Conservation (phyloP, 2,888 invertebrate species). For the Drosophila nr. perissopoda region DNA sequence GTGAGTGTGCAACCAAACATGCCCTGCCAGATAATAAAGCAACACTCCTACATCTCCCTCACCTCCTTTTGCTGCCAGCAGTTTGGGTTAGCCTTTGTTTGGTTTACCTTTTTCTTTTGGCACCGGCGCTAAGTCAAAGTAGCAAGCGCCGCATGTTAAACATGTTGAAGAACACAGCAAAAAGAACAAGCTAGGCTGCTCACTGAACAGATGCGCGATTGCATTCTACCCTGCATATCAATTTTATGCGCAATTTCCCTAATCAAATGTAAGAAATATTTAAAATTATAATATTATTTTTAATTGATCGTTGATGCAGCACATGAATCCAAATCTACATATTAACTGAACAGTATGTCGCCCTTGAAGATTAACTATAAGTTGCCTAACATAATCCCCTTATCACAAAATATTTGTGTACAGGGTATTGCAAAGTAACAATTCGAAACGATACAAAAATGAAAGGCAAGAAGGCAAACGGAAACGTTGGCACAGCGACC, state of each 20-base stretch:
- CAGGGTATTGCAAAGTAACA: constrained; percentile 50
- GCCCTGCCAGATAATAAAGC: constrained; percentile 43
- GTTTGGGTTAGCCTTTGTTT: constrained; percentile 59
- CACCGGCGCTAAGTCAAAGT: constrained; percentile 74
- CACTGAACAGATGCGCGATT: background rate
- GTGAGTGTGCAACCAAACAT: constrained; percentile 36
- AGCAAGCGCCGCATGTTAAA: constrained; percentile 77
- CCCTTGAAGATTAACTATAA: background rate
- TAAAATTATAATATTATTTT: background rate
- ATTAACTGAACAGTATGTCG: background rate
- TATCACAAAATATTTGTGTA: background rate
- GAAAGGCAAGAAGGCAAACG: constrained; percentile 68
- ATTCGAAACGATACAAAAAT: constrained; percentile 43
- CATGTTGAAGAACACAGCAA: constrained; percentile 65
- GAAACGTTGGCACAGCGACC: constrained; percentile 71
- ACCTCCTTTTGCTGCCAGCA: constrained; percentile 18
- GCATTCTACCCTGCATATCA: background rate
- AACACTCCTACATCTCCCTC: constrained; percentile 32
- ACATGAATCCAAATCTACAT: background rate
- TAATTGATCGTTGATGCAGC: background rate
- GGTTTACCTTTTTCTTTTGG: constrained; percentile 57
- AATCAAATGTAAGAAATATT: background rate
- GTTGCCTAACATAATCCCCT: background rate
- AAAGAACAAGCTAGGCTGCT: constrained; percentile 26
- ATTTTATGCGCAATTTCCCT: background rate